These are phyloP conservation scores for Uropetala carovei DNA, from an alignment of 2,888 invertebrate genomes.

Conservation along the genomic window DNA sequence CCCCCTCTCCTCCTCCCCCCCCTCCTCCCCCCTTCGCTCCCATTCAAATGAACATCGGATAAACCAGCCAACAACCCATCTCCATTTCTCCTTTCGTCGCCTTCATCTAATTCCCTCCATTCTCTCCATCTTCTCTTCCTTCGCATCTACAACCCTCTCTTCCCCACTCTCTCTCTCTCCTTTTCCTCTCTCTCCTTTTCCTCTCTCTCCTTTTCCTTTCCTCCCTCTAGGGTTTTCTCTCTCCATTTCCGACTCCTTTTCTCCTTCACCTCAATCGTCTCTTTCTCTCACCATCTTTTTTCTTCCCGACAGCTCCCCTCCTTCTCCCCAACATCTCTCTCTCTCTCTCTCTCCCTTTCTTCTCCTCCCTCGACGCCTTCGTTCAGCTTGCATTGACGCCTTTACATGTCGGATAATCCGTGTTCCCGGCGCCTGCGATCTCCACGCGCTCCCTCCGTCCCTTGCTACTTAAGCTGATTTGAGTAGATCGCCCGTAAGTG, in stretches of 20 bases:
- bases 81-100: not conserved
- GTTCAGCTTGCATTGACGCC: not conserved
- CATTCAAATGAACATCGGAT: slow-evolving; percentile 35
- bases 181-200: not conserved
- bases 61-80: not conserved
- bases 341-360: not conserved
- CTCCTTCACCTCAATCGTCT: not conserved
- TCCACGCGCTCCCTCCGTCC: not conserved
- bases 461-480: slow-evolving; percentile 26
- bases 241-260: not conserved
- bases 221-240: not conserved
- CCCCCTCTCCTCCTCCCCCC: not conserved
- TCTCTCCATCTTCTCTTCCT: too few relatives aligned
- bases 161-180: not conserved
- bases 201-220: too few relatives aligned
- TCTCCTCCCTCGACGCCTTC: not conserved
- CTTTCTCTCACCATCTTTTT: not conserved
- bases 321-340: not conserved
- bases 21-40: not conserved
- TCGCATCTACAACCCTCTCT: too few relatives aligned
- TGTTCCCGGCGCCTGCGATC: not conserved
- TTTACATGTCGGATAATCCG: not conserved
- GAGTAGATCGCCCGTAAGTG: slow-evolving; percentile 31
- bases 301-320: not conserved
- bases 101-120: not conserved